Evolutionary conservation across 2,888 invertebrate species (phyloP).

Genomic region (Sinotaia quadrata): DNA sequence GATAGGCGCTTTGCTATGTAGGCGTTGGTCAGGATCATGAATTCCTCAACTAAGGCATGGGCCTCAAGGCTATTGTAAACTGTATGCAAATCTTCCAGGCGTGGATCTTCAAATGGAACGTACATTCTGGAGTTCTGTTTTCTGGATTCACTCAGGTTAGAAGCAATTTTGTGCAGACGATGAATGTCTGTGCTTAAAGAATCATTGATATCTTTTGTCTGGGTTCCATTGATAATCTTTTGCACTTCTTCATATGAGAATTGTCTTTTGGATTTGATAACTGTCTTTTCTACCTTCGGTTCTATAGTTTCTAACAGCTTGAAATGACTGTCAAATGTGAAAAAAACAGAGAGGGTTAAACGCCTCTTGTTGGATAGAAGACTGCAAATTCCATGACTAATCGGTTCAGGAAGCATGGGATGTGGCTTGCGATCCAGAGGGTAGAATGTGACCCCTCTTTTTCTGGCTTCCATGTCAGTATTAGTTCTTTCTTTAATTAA

Average conservation of each 20-base stretch:
- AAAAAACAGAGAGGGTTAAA: constrained; percentile 49
- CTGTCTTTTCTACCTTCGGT: constrained; percentile 28
- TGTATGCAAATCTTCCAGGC: constrained; percentile 18
- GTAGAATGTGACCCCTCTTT: constrained; percentile 45
- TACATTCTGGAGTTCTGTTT: constrained; percentile 31
- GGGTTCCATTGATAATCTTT: constrained; percentile 37
- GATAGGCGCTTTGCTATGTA: constrained; percentile 32
- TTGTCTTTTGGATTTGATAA: constrained; percentile 38
- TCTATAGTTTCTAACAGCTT: constrained; percentile 24
- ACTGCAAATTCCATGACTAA: constrained; percentile 47
- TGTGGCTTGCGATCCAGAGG: constrained; percentile 31
- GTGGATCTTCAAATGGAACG: constrained; percentile 33
- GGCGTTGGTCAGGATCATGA: constrained; percentile 42
- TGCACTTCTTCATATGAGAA: constrained; percentile 49
- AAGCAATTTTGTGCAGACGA: constrained; percentile 32
- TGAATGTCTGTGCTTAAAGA: constrained; percentile 25
- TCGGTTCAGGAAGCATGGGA: constrained; percentile 53
- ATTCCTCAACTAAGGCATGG: constrained; percentile 43
- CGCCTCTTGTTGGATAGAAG: constrained; percentile 43
- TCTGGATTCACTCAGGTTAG: constrained; percentile 32
- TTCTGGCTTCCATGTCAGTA: constrained; percentile 46
- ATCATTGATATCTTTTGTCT: not conserved
- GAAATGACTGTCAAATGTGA: constrained; percentile 38
- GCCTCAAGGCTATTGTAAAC: constrained; percentile 29
- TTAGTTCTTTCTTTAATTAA: constrained; percentile 39